A percentile compares a stretch with the other conserved stretches of the same genome.
These are phyloP conservation scores for Caretta caretta DNA, from an alignment of 2,113 vertebrate species.

Conservation along the genomic window DNA sequence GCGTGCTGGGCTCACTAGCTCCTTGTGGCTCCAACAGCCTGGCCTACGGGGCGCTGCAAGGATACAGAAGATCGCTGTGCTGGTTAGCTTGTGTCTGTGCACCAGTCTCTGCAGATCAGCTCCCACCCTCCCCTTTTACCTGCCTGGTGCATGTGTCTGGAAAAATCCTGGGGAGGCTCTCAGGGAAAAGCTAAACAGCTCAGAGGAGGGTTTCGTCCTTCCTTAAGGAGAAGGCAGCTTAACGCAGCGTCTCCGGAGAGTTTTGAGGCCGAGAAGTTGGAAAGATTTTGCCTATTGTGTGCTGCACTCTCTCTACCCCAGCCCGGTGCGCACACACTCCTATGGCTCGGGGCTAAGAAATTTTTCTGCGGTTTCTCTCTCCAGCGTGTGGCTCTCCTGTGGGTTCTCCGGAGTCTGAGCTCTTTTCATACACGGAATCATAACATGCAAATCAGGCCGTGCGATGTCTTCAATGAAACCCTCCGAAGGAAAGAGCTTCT, in stretches of 20 bases:
- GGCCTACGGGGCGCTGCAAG: neutral
- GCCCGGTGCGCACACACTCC: neutral
- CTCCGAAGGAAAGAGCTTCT: constrained; percentile 58
- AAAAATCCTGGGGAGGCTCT: rapidly evolving
- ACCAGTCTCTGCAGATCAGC: neutral
- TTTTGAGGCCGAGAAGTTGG: neutral
- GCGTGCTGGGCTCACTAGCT: neutral
- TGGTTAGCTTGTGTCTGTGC: neutral
- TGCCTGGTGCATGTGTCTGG: rapidly evolving
- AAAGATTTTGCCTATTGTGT: rapidly evolving
- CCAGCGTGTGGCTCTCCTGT: neutral
- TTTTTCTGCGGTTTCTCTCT: neutral
- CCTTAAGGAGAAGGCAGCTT: neutral
- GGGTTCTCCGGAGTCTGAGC: constrained; percentile 31
- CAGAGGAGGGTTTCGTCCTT: rapidly evolving
- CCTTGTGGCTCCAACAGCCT: neutral
- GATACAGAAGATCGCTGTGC: neutral
- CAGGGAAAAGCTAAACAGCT: rapidly evolving
- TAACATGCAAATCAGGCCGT: constrained; percentile 58
- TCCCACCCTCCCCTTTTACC: neutral
- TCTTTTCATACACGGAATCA: constrained; percentile 15
- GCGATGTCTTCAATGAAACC: constrained; percentile 62
- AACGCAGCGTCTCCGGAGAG: rapidly evolving
- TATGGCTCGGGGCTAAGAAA: neutral
- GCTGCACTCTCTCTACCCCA: rapidly evolving